A percentile compares a stretch with the other conserved stretches of the same genome.
Evolutionary conservation across 2,888 invertebrate species (phyloP).

Genomic region (Callimorpha dominula): DNA sequence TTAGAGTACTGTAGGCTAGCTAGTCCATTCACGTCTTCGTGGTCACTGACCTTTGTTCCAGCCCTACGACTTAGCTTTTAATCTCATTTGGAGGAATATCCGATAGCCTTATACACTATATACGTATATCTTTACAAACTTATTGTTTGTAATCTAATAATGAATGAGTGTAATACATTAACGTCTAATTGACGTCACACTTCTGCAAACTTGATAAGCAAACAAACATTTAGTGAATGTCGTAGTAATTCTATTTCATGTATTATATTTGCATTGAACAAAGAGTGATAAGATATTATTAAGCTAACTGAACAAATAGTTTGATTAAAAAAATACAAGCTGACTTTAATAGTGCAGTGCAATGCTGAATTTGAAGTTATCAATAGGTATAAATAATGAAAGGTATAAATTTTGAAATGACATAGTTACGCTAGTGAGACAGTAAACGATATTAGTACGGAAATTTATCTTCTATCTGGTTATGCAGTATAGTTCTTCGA

Average conservation of each 20-base stretch:
- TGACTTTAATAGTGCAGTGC: neutral
- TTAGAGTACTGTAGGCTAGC: constrained; percentile 4
- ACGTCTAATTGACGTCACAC: constrained; percentile 7
- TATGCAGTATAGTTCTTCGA: too few relatives aligned
- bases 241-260: constrained; percentile 3
- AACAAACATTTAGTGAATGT: constrained; percentile 1
- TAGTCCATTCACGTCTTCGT: constrained; percentile 15
- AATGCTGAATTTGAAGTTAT: neutral
- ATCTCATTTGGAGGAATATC: constrained; percentile 51
- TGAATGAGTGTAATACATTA: neutral
- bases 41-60: constrained; percentile 26
- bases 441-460: too few relatives aligned
- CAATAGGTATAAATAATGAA: too few relatives aligned
- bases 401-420: too few relatives aligned
- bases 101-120: constrained; percentile 27
- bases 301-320: neutral
- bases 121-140: neutral
- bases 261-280: constrained; percentile 3
- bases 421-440: too few relatives aligned
- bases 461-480: too few relatives aligned
- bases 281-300: constrained; percentile 8
- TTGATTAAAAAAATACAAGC: neutral
- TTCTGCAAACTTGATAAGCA: constrained; percentile 6
- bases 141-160: constrained; percentile 12
- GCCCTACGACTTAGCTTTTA: constrained; percentile 52